These are phyloP conservation scores for Sphyrna mokarran DNA, from an alignment of 2,113 vertebrate species.

Conservation along the genomic window DNA sequence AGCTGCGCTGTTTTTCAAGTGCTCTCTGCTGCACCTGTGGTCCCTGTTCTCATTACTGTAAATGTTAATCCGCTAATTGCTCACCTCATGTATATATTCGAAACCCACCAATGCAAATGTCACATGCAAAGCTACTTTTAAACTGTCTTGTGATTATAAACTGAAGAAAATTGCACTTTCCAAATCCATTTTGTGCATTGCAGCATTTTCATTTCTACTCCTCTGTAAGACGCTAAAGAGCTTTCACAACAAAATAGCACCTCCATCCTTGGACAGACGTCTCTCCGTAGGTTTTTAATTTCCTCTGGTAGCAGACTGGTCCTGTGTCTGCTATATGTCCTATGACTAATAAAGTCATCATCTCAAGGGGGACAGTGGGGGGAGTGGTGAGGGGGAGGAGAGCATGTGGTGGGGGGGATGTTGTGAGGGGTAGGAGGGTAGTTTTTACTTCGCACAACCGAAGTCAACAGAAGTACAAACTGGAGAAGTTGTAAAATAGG, in stretches of 20 bases:
- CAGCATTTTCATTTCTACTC: not conserved
- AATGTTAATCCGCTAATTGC: conserved; percentile 2
- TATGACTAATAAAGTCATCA: not conserved
- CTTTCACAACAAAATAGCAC: not conserved
- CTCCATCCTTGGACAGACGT: not conserved
- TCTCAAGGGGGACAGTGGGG: not conserved
- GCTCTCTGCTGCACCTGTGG: not conserved
- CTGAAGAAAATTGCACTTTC: not conserved
- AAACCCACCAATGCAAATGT: not conserved
- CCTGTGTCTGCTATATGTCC: not conserved
- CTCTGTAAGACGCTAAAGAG: not conserved
- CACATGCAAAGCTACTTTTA: not conserved
- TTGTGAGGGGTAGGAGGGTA: not conserved
- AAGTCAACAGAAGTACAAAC: not conserved
- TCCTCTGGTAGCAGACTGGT: not conserved
- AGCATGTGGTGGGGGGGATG: not conserved
- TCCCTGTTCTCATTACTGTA: not conserved
- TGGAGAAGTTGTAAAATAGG: not conserved
- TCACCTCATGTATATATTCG: not conserved
- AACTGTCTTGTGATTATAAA: not conserved
- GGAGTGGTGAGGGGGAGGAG: no score
- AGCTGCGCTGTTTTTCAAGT: not conserved
- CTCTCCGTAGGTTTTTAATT: not conserved
- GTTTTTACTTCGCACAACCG: not conserved
- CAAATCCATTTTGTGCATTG: not conserved